Percentiles rank a stretch among this genome's conserved stretches.
Conservation (phyloP, 2,888 invertebrate genomes). For the Pilophorus perplexus region DNA sequence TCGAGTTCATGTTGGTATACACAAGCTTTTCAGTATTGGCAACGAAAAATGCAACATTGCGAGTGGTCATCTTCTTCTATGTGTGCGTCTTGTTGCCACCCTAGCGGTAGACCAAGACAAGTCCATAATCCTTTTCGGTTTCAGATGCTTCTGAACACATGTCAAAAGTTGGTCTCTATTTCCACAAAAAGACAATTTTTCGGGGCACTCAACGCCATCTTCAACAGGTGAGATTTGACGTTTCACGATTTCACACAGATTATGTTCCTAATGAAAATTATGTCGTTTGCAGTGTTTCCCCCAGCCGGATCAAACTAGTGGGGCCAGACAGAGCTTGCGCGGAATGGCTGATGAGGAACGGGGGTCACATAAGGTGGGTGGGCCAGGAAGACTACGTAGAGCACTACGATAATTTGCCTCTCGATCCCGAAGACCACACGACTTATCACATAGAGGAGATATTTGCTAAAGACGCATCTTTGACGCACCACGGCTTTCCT, state of each 20-base stretch:
- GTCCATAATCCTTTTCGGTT: too few species aligned
- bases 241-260: neutral
- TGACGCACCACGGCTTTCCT: slow-evolving; percentile 70
- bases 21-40: too few species aligned
- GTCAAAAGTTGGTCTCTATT: too few species aligned
- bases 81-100: too few species aligned
- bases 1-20: too few species aligned
- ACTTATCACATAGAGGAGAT: slow-evolving; percentile 64
- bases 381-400: slow-evolving; percentile 53
- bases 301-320: slow-evolving; percentile 63
- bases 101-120: too few species aligned
- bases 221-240: slow-evolving; percentile 34
- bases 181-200: too few species aligned
- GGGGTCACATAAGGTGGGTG: slow-evolving; percentile 75
- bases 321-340: slow-evolving; percentile 91
- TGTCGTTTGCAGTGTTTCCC: slow-evolving; percentile 65
- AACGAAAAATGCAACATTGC: too few species aligned
- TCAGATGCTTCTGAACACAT: too few species aligned
- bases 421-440: slow-evolving; percentile 54
- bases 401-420: slow-evolving; percentile 61
- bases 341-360: slow-evolving; percentile 92
- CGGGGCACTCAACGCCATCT: slow-evolving; percentile 41
- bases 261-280: slow-evolving; percentile 1
- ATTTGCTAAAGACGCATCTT: slow-evolving; percentile 65
- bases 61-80: too few species aligned